A percentile compares a stretch with the other conserved stretches of the same genome.
Evolutionary conservation across 2,113 vertebrate species (phyloP).

Genomic region (Dermatemys mawii): DNA sequence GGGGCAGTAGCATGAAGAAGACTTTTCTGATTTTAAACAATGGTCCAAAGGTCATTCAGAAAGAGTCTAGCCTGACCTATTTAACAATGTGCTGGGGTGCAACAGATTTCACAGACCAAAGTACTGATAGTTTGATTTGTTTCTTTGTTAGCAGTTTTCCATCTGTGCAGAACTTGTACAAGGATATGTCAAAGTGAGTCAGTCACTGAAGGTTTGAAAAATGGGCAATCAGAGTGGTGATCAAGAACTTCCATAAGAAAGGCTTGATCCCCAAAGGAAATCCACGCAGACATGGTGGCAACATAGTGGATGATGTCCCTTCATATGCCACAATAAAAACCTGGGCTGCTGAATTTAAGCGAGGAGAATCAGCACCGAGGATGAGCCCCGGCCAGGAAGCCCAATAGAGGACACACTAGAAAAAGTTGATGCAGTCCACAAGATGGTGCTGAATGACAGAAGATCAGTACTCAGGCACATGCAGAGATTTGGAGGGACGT

Average conservation of each 20-base stretch:
- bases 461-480: neutral
- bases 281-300: neutral
- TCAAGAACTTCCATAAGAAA: neutral
- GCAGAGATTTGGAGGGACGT: neutral
- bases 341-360: neutral
- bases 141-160: neutral
- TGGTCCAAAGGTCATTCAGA: neutral
- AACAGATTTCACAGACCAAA: neutral
- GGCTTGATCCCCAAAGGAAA: neutral
- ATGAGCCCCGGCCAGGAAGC: neutral
- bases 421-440: neutral
- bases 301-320: neutral
- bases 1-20: neutral
- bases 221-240: neutral
- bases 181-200: neutral
- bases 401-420: neutral
- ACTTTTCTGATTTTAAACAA: neutral
- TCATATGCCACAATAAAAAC: neutral
- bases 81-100: neutral
- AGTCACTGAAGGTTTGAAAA: neutral
- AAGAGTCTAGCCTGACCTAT: neutral
- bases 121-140: neutral
- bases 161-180: neutral
- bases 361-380: neutral
- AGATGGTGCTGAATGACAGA: neutral